A percentile compares a stretch with the other conserved stretches of the same genome.
Conservation (phyloP, 2,113 vertebrate species). For the Epinephelus cyanopodus region DNA sequence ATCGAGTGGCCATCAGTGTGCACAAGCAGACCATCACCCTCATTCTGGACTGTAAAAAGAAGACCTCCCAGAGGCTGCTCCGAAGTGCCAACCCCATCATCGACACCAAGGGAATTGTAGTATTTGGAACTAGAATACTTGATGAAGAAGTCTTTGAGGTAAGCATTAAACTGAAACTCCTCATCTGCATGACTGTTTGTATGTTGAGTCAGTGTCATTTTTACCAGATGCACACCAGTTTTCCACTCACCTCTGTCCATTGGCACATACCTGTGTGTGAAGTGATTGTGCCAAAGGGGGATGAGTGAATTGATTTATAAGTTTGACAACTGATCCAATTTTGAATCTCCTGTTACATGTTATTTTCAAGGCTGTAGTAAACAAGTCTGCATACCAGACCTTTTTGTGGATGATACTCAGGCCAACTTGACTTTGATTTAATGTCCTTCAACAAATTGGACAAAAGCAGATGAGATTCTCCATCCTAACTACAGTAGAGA, state of each 20-base stretch:
- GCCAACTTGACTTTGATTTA: conserved; percentile 22
- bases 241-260: neutral
- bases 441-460: neutral
- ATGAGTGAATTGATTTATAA: neutral
- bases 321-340: neutral
- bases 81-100: conserved; percentile 90
- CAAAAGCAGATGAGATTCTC: conserved; percentile 4
- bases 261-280: neutral
- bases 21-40: conserved; percentile 94
- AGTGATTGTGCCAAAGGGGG: neutral
- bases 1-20: conserved; percentile 94
- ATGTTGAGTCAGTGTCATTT: neutral
- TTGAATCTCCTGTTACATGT: neutral
- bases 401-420: neutral
- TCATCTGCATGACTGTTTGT: neutral
- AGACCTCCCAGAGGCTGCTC: conserved; percentile 87
- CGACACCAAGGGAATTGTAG: conserved; percentile 95
- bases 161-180: conserved; percentile 38
- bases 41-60: conserved; percentile 97
- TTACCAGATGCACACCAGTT: neutral
- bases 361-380: conserved; percentile 2
- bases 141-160: conserved; percentile 99
- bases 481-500: conserved; percentile 1
- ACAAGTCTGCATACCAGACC: neutral
- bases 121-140: conserved; percentile 97